These are phyloP conservation scores for Acipenser ruthenus DNA, from an alignment of 2,797 vertebrate species.

Conservation along the genomic window DNA sequence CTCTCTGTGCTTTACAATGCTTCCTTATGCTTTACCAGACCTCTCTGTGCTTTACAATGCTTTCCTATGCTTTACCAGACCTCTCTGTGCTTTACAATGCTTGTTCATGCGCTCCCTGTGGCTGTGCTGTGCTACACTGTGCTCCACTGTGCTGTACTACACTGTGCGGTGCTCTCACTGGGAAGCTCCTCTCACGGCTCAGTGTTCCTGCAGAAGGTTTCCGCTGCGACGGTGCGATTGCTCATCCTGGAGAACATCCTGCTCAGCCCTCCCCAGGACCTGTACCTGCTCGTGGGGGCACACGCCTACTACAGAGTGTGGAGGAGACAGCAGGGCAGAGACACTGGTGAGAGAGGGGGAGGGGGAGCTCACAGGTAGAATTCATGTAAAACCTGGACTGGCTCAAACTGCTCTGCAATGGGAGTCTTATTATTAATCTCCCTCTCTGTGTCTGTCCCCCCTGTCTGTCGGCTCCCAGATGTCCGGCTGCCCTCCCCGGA, in stretches of 20 bases:
- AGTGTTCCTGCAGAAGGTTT: constrained; percentile 32
- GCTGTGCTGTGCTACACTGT: too few relatives aligned
- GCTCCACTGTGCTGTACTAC: too few relatives aligned
- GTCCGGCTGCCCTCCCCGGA: constrained; percentile 41
- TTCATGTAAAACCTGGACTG: too few relatives aligned
- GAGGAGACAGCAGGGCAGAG: constrained; percentile 45
- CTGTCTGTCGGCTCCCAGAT: constrained; percentile 31
- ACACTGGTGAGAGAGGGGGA: constrained; percentile 36
- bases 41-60: too few relatives aligned
- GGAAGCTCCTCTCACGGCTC: background rate
- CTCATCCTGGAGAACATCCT: constrained; percentile 56
- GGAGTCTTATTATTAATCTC: background rate
- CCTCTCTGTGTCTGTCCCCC: background rate
- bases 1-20: too few relatives aligned
- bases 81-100: too few relatives aligned
- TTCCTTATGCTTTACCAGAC: too few relatives aligned
- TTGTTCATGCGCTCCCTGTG: too few relatives aligned
- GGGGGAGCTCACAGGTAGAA: too few relatives aligned
- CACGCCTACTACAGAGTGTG: constrained; percentile 45
- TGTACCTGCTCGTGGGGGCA: constrained; percentile 48
- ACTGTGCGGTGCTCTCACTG: too few relatives aligned
- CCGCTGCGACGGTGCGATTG: constrained; percentile 39
- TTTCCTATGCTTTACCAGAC: too few relatives aligned
- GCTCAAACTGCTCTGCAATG: too few relatives aligned
- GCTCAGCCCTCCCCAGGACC: constrained; percentile 48